Percentiles rank a stretch among this genome's conserved stretches.
Conservation (phyloP, 2,113 vertebrate genomes). For the Paraplagusia blochii region DNA sequence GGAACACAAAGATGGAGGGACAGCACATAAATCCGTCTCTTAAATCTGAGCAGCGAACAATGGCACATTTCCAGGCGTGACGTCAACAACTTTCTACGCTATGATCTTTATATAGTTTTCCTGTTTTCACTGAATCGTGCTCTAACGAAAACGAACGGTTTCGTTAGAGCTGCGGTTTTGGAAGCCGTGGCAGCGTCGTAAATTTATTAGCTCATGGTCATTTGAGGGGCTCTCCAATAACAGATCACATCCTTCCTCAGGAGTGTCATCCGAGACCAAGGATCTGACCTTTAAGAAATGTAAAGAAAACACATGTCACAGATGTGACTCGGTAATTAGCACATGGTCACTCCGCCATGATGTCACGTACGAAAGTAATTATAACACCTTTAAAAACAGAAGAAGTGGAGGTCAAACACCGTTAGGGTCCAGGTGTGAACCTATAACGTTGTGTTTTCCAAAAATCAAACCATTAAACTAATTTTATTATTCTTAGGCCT, state of each 20-base stretch:
- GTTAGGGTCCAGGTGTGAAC: conserved; percentile 10
- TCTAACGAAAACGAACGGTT: conserved; percentile 14
- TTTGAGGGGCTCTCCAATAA: conserved; percentile 24
- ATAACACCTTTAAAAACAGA: background rate
- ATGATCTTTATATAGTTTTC: conserved; percentile 39
- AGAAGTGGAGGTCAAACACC: conserved; percentile 6
- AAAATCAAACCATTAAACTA: no score
- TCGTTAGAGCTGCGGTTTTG: conserved; percentile 30
- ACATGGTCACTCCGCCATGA: background rate
- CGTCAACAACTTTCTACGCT: conserved; percentile 22
- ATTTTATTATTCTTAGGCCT: no score
- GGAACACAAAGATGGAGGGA: conserved; percentile 2
- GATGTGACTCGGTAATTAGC: background rate
- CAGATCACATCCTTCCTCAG: conserved; percentile 47
- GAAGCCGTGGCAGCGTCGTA: conserved; percentile 9
- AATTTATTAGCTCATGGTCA: conserved; percentile 14
- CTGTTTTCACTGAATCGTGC: conserved; percentile 47
- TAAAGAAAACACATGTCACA: conserved; percentile 7
- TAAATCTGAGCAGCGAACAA: conserved; percentile 59
- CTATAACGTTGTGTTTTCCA: background rate
- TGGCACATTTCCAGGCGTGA: conserved; percentile 21
- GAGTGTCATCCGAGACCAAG: conserved; percentile 8
- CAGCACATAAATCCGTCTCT: conserved; percentile 51
- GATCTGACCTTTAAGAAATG: background rate
- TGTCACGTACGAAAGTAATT: conserved; percentile 12